Evolutionary conservation across 1,140 invertebrate genomes (phyloP), one percentile per base, ranked within the genome.

Genomic region (Tetramorium alpestre): DNA sequence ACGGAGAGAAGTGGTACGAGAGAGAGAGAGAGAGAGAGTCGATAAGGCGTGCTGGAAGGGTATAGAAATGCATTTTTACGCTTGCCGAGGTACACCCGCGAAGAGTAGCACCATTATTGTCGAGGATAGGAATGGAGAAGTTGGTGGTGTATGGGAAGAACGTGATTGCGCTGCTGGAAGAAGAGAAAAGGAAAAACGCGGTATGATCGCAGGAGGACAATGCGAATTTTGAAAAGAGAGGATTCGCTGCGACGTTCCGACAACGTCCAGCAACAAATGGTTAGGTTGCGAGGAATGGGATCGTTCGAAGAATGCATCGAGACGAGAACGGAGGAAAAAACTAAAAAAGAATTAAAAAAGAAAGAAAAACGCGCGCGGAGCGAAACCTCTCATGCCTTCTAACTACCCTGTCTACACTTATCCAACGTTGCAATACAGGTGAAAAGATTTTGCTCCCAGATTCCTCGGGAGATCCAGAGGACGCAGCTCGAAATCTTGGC

Each of bases 291-390:
- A 16, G 13, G 28, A 10, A 58, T 38, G 28, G 28, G 11, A 22
- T 13, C 10, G 25, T 76, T 62, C 18, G 22, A 25, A 25, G 13
- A 51, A 51, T 51, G 56, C 44, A n/a, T 33, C 5, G 28, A 33
- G 33, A 25, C 3, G n/a, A 38, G 28, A 18, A 5, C 10, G 47
- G 47, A 87, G 72, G 65, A 69, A 67, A 73, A 72, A 11, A 33
- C 58, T 38, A 33, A 56, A 73, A 78, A 86, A 70, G 22, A 86
- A 65, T 11, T 33, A 3, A 28, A 84, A 65, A 85, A 60, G 7
- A 16, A 67, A 44, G 11, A 44, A 22, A 33, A 28, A 44, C 22
- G 1, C 16, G 41, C 8, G 16, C 41, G 22, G 22, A 41, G 47
- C 6, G 22, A 33, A 18, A 33, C 6, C 44, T 70, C 28, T 16